Conservation (phyloP, 2,797 vertebrate genomes). For the Scomberomorus guttatus region DNA sequence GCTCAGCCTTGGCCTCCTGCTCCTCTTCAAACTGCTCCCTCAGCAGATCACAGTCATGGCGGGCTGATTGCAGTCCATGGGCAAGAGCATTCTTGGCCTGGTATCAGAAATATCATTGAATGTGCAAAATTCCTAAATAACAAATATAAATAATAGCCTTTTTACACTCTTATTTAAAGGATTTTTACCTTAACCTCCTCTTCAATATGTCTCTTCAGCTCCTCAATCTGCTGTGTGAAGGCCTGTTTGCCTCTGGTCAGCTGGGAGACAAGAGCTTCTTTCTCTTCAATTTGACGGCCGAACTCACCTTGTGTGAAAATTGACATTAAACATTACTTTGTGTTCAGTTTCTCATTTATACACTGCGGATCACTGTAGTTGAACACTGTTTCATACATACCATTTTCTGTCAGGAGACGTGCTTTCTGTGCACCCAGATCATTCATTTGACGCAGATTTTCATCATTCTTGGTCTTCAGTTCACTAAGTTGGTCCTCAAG, state of each 20-base stretch:
- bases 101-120: not conserved
- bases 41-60: slow-evolving; percentile 89
- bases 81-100: slow-evolving; percentile 92
- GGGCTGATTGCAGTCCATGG: slow-evolving; percentile 88
- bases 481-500: slow-evolving; percentile 91
- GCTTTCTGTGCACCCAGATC: slow-evolving; percentile 88
- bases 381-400: slow-evolving; percentile 66
- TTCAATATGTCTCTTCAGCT: slow-evolving; percentile 90
- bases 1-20: slow-evolving; percentile 89
- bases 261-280: slow-evolving; percentile 90
- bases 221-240: slow-evolving; percentile 92
- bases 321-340: not conserved
- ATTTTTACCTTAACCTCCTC: slow-evolving; percentile 78
- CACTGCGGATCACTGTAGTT: not conserved
- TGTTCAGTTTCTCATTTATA: not conserved
- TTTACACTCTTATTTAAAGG: fast-evolving
- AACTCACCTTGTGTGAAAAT: slow-evolving; percentile 83
- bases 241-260: slow-evolving; percentile 91
- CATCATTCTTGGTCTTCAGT: slow-evolving; percentile 90
- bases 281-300: slow-evolving; percentile 90
- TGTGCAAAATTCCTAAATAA: not conserved
- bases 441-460: slow-evolving; percentile 86
- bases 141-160: not conserved
- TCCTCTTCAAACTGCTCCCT: slow-evolving; percentile 91
- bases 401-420: slow-evolving; percentile 91